Percentiles rank a stretch among this genome's conserved stretches.
These are phyloP conservation scores for Neoitamus cyanurus DNA, from an alignment of 2,888 invertebrate genomes.

Conservation along the genomic window DNA sequence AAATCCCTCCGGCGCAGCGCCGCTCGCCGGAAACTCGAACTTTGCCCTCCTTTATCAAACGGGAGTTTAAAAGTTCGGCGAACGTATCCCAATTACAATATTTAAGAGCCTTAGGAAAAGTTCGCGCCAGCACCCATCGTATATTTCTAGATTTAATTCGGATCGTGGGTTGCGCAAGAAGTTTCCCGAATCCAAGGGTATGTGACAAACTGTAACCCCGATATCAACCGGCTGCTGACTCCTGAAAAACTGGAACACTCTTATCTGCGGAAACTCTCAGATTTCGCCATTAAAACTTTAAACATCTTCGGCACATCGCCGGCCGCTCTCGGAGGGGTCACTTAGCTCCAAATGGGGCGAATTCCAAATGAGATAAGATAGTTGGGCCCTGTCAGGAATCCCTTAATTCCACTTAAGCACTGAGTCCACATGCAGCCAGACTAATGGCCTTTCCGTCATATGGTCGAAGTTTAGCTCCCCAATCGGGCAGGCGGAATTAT, in stretches of 20 bases:
- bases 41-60: neutral
- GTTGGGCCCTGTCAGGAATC: neutral
- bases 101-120: neutral
- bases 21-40: neutral
- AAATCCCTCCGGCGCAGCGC: neutral
- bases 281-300: conserved; percentile 21
- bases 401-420: neutral
- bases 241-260: neutral
- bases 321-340: neutral
- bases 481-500: neutral
- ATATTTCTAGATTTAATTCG: neutral
- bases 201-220: neutral
- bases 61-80: neutral
- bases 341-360: neutral
- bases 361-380: neutral
- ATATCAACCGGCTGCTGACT: neutral
- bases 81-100: neutral
- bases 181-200: neutral
- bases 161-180: neutral
- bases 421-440: neutral
- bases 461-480: neutral
- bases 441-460: neutral
- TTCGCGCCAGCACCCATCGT: neutral
- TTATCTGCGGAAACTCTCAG: neutral
- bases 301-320: neutral